A percentile compares a stretch with the other conserved stretches of the same genome.
Evolutionary conservation across 2,113 vertebrate genomes (phyloP).

Genomic region (Dromaius novaehollandiae): DNA sequence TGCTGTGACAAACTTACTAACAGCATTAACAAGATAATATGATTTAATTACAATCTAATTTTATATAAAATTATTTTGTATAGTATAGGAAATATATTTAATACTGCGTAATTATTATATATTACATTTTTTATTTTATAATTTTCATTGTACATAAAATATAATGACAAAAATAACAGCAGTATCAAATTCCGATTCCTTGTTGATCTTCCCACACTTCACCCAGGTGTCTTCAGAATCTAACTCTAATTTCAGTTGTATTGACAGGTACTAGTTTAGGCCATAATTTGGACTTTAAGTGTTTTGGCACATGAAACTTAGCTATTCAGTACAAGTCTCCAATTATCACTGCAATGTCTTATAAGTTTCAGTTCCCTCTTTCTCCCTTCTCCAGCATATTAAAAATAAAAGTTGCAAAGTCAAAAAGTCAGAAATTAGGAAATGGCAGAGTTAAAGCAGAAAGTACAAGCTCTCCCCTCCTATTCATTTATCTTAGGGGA

Average conservation of each 20-base stretch:
- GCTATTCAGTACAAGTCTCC: neutral
- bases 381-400: neutral
- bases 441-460: neutral
- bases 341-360: neutral
- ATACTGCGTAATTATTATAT: neutral
- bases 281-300: neutral
- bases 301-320: neutral
- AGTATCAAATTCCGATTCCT: neutral
- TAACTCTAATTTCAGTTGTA: neutral
- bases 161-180: neutral
- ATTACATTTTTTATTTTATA: neutral
- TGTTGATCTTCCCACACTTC: neutral
- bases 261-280: neutral
- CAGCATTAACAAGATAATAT: neutral
- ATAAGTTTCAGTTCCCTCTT: neutral
- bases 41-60: neutral
- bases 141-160: neutral
- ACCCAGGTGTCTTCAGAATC: neutral
- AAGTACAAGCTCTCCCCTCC: neutral
- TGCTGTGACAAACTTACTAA: neutral
- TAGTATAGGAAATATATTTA: neutral
- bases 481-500: neutral
- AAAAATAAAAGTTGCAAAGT: neutral
- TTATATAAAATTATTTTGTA: neutral
- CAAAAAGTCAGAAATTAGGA: neutral